Base-by-base conservation (phyloP, 1,140 invertebrate genomes). In the Ericerus pela region DNA sequence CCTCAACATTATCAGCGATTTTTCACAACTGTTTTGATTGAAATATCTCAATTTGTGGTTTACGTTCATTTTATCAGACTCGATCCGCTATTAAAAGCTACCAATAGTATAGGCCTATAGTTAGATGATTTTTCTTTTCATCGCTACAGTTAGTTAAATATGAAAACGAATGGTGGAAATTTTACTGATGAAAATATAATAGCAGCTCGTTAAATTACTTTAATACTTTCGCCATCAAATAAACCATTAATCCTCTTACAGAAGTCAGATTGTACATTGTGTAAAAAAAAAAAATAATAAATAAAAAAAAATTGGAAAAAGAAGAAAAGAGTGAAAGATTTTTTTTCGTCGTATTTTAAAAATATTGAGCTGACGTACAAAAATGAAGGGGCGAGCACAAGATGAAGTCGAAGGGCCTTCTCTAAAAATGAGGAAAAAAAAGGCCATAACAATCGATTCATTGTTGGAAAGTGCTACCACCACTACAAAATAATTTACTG, bases 401-500 rank as follows among this genome's bases (percentile, higher is more conserved):
- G 41, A 47, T 16, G 41, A 47, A 12, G 18, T 18, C 22, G 41
- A 47, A 47, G 41, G 41, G 41, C 41, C 11, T 47, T 47, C n/a
- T 47, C 41, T 47, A 47, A 47, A 47, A n/a, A n/a, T n/a, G n/a
- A n/a, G n/a, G n/a, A n/a, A n/a, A n/a, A n/a, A n/a, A 47, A 47
- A 24, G 41, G 41, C 41, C 41, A 47, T 47, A 47, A 47, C 41
- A 47, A 47, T 47, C 41, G 41, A 24, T 47, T 47, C 41, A 47
- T 47, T 47, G 41, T 47, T 47, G 16, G 41, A 47, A 47, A 47
- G 41, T 47, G 41, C 41, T 47, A 47, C 41, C 22, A 47, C 41
- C 41, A 47, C 41, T 47, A 47, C 41, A 47, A 24, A 47, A 47
- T 47, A 47, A 47, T 47, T 47, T 47, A 47, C 41, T 47, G 41